Evolutionary conservation across 2,888 invertebrate species (phyloP).

Genomic region (Hedychridium roseum): DNA sequence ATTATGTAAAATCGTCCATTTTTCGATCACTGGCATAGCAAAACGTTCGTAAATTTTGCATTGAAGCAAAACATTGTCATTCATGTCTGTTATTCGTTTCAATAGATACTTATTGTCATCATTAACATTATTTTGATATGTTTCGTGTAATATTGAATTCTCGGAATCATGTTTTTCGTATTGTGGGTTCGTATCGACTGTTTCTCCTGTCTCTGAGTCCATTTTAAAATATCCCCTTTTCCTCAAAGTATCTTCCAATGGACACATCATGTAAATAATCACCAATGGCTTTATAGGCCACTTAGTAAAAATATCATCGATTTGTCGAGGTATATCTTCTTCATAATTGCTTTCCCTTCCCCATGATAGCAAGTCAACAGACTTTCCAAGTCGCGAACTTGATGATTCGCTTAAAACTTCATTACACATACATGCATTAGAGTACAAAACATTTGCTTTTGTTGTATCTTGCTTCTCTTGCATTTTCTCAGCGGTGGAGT

Average conservation of each 20-base stretch:
- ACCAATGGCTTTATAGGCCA: conserved; percentile 64
- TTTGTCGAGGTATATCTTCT: conserved; percentile 26
- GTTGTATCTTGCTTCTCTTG: too few species aligned
- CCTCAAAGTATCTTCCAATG: conserved; percentile 64
- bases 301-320: conserved; percentile 44
- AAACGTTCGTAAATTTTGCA: conserved; percentile 66
- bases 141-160: not conserved
- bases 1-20: conserved; percentile 66
- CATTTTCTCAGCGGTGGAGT: too few species aligned
- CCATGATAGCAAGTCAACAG: too few species aligned
- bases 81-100: conserved; percentile 65
- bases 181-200: conserved; percentile 39
- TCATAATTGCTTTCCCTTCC: conserved; percentile 7
- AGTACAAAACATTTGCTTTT: too few species aligned
- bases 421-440: too few species aligned
- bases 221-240: conserved; percentile 47
- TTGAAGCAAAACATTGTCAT: conserved; percentile 63
- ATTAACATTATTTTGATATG: not conserved
- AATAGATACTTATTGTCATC: conserved; percentile 64
- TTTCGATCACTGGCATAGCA: conserved; percentile 65
- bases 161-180: conserved; percentile 16
- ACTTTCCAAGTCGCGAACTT: too few species aligned
- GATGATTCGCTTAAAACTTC: too few species aligned
- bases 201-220: conserved; percentile 47
- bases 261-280: conserved; percentile 68